Conservation (phyloP, 2,797 vertebrate species). For the Danionella dracula region DNA sequence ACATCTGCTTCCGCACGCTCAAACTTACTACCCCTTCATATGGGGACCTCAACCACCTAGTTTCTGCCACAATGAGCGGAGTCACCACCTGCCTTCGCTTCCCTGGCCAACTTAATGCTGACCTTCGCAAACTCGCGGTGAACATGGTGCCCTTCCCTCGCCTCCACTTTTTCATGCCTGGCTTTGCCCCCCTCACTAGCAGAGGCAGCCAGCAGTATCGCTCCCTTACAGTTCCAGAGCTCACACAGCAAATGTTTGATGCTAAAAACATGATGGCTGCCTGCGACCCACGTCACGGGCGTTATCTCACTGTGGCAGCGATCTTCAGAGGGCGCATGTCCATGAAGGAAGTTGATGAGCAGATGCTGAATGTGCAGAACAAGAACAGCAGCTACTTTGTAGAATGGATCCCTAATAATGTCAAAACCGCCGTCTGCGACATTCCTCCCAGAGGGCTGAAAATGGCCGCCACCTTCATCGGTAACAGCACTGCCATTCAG, state of each 20-base stretch:
- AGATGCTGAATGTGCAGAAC: constrained; percentile 80
- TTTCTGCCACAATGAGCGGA: constrained; percentile 77
- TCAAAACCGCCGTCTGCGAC: constrained; percentile 77
- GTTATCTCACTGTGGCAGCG: constrained; percentile 75
- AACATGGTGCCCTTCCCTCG: constrained; percentile 83
- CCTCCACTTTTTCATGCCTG: constrained; percentile 81
- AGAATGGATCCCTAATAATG: constrained; percentile 80
- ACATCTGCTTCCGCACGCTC: constrained; percentile 80
- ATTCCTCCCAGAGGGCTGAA: constrained; percentile 77
- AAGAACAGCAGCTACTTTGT: constrained; percentile 83
- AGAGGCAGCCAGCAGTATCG: constrained; percentile 79
- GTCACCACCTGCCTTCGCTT: constrained; percentile 79
- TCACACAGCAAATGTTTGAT: constrained; percentile 80
- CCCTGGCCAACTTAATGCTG: constrained; percentile 77
- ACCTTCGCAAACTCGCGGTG: constrained; percentile 74
- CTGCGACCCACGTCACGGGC: constrained; percentile 75
- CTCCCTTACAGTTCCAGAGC: constrained; percentile 73
- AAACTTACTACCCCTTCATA: constrained; percentile 78
- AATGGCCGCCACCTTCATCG: constrained; percentile 78
- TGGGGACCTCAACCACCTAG: constrained; percentile 76
- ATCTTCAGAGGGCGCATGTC: constrained; percentile 81
- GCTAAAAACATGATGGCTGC: constrained; percentile 83
- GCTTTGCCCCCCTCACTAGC: constrained; percentile 77
- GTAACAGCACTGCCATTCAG: constrained; percentile 79
- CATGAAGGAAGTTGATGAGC: constrained; percentile 81